These are phyloP conservation scores for Mystacides longicornis DNA, from an alignment of 2,888 invertebrate genomes.

Conservation along the genomic window DNA sequence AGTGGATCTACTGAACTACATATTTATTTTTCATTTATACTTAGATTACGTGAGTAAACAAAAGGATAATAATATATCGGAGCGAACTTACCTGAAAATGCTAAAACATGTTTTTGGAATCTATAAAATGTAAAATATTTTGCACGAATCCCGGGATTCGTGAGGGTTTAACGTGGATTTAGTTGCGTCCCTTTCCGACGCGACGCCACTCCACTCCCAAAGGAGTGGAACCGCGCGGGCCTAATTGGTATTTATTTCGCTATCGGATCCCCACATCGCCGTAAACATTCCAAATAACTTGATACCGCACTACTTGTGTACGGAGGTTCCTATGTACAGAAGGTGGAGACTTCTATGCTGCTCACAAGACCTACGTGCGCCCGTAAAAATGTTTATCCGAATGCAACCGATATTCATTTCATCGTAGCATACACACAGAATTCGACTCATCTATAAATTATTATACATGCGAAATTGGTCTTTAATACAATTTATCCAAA, in stretches of 20 bases:
- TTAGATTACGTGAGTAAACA: not conserved
- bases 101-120: not conserved
- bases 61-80: not conserved
- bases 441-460: too few species aligned
- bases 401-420: too few species aligned
- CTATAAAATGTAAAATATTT: slow-evolving; percentile 2
- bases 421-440: too few species aligned
- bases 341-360: too few species aligned
- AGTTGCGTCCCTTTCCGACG: slow-evolving; percentile 1
- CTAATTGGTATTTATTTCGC: slow-evolving; percentile 6
- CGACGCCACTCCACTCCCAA: not conserved
- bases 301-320: too few species aligned
- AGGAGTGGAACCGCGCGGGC: not conserved
- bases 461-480: too few species aligned
- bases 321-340: too few species aligned
- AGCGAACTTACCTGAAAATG: slow-evolving; percentile 1
- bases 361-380: too few species aligned
- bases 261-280: slow-evolving; percentile 5
- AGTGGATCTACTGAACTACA: too few species aligned
- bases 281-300: slow-evolving; percentile 3
- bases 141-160: not conserved
- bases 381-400: slow-evolving; percentile 1
- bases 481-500: too few species aligned
- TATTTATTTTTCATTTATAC: not conserved
- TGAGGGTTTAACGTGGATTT: slow-evolving; percentile 1